Evolutionary conservation across 2,888 invertebrate genomes (phyloP).

Genomic region (Diarsia mendica): DNA sequence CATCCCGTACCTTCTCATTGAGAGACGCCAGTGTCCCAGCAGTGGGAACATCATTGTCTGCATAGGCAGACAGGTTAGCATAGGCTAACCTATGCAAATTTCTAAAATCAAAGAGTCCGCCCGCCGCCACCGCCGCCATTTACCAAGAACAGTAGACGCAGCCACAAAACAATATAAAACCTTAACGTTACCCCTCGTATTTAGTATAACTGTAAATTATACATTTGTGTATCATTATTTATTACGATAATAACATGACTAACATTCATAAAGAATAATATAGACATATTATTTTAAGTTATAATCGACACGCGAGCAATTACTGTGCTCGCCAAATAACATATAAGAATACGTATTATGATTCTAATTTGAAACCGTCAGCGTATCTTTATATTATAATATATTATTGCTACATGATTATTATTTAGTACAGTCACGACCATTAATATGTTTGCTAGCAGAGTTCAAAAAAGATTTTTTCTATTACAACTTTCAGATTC

Average conservation of each 20-base stretch:
- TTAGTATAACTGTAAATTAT: slow-evolving; percentile 64
- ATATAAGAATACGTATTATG: slow-evolving; percentile 81
- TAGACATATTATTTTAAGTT: slow-evolving; percentile 78
- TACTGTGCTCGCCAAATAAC: slow-evolving; percentile 80
- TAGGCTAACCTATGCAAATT: slow-evolving; percentile 4
- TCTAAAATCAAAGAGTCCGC: background rate
- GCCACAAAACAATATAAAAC: slow-evolving; percentile 36
- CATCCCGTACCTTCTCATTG: background rate
- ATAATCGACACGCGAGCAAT: slow-evolving; percentile 81
- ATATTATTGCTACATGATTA: slow-evolving; percentile 48
- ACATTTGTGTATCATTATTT: slow-evolving; percentile 74
- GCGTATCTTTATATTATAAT: slow-evolving; percentile 74
- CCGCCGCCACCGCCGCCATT: background rate
- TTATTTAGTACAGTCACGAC: slow-evolving; percentile 15
- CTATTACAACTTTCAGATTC: background rate
- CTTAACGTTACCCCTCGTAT: slow-evolving; percentile 50
- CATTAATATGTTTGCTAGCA: background rate
- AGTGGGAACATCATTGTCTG: background rate
- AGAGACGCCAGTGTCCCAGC: background rate
- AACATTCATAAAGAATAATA: slow-evolving; percentile 77
- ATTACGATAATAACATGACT: slow-evolving; percentile 80
- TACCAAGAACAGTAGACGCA: slow-evolving; percentile 23
- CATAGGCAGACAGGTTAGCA: too few species aligned
- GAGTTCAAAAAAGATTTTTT: background rate
- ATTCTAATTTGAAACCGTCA: slow-evolving; percentile 78